Percentiles rank a stretch among this genome's conserved stretches.
Conservation (phyloP, 2,113 vertebrate genomes). For the Siphamia tubifer region DNA sequence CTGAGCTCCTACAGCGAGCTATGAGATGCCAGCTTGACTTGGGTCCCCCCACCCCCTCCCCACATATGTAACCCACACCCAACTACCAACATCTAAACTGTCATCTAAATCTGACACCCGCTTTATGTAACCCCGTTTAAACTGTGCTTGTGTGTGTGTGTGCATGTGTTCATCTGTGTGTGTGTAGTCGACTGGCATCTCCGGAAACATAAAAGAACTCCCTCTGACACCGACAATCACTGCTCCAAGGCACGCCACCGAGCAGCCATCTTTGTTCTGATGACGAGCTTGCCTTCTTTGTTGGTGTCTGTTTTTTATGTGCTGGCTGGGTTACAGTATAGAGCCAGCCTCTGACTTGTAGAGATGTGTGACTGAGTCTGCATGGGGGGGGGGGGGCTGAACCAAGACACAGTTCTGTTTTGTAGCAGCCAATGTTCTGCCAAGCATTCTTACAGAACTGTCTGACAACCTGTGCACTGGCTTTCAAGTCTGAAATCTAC, state of each 20-base stretch:
- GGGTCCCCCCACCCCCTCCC: not conserved
- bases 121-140: slow-evolving; percentile 79
- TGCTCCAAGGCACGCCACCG: slow-evolving; percentile 75
- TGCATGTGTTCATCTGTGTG: slow-evolving; percentile 7
- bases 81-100: slow-evolving; percentile 74
- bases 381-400: not conserved
- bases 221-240: slow-evolving; percentile 76
- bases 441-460: slow-evolving; percentile 47
- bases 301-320: slow-evolving; percentile 68
- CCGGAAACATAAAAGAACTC: slow-evolving; percentile 68
- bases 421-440: slow-evolving; percentile 55
- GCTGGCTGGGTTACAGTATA: slow-evolving; percentile 78
- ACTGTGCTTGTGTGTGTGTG: slow-evolving; percentile 37
- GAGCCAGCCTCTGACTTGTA: slow-evolving; percentile 74
- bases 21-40: slow-evolving; percentile 50
- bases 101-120: slow-evolving; percentile 77
- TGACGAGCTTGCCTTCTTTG: slow-evolving; percentile 76
- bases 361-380: slow-evolving; percentile 41
- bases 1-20: slow-evolving; percentile 61
- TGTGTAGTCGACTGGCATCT: slow-evolving; percentile 70
- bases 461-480: slow-evolving; percentile 50
- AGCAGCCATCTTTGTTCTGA: slow-evolving; percentile 76
- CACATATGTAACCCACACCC: slow-evolving; percentile 49
- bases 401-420: slow-evolving; percentile 45
- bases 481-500: slow-evolving; percentile 58